Base-by-base conservation (phyloP, 64 coral and sea anemone species). In the Anthopleura sola region DNA sequence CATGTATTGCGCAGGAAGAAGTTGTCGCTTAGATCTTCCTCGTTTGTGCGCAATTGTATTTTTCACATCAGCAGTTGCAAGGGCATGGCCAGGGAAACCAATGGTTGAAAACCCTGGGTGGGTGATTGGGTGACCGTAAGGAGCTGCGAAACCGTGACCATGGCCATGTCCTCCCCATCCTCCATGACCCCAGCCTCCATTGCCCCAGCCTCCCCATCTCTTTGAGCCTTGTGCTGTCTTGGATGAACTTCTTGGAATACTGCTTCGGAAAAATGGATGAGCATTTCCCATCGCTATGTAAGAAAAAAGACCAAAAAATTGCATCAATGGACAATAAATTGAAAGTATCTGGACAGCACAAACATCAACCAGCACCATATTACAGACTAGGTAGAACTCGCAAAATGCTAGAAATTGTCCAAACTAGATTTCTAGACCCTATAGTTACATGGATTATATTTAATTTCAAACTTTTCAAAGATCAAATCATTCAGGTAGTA, bases 101-200 rank as follows among this genome's bases (percentile, higher is more conserved):
- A 99, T 92, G 56, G 93, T 99, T 2, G 97, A 91, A 53, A 99
- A 99, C 75, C 97, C 97, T 11, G 97, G 97, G 79, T 99, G 97
- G 13, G 97, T 99, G 74, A 99, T 94, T 16, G 97, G 97, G 49
- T 99, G 97, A 19, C 97, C 93, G 39, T 91, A 93, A 37, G 95
- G 95, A 51, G 92, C 93, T 12, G 93, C 82, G 40, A 89, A 95
- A 4, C 83, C 85, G 6, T 49, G 76, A 37, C 34, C 82, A 84
- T 46, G 49, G 13, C 78, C 76, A 77, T 82, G 90, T 6, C 40
- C 40, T 18, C 62, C 66, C 66, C 66, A 71, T 34, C 66, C 71
- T n/a, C 78, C 76, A 64, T 82, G 90, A 15, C 62, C 91, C 47
- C 77, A 91, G 36, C 86, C 86, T 15, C 92, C 82, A 49, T 83